Percentiles rank a stretch among this genome's conserved stretches.
Conservation (phyloP, 2,113 vertebrate species). For the Fulica atra region DNA sequence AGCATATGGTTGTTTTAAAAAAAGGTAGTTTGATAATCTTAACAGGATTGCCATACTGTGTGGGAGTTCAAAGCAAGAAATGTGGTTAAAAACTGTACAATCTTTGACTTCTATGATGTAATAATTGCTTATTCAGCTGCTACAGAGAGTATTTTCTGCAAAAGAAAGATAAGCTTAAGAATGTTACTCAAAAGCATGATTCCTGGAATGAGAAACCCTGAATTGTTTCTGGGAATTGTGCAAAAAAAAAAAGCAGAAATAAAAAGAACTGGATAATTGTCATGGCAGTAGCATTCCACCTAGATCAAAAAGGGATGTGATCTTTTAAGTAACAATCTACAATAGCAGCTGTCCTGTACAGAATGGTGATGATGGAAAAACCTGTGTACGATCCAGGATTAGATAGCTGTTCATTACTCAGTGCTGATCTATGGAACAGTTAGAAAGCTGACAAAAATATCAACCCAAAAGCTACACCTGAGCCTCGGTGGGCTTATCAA, state of each 20-base stretch:
- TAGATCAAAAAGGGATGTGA: background rate
- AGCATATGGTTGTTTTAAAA: background rate
- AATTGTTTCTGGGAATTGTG: conserved; percentile 10
- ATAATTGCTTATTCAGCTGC: conserved; percentile 49
- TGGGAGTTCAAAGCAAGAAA: conserved; percentile 40
- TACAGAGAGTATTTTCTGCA: conserved; percentile 26
- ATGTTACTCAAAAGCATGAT: background rate
- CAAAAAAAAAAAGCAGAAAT: background rate
- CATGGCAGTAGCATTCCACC: background rate
- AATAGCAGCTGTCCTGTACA: background rate
- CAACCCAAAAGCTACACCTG: background rate
- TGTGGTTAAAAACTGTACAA: conserved; percentile 5
- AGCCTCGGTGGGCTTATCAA: background rate
- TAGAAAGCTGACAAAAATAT: background rate
- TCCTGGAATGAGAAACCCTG: conserved; percentile 3
- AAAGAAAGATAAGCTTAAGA: conserved; percentile 38
- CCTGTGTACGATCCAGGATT: background rate
- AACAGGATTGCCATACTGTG: background rate
- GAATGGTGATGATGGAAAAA: background rate
- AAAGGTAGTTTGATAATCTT: background rate
- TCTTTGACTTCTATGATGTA: conserved; percentile 11
- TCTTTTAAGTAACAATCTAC: background rate
- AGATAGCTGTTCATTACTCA: background rate
- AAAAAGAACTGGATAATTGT: background rate
- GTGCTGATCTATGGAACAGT: background rate